Evolutionary conservation across 2,888 invertebrate species (phyloP), one percentile per base, ranked within the genome.

Genomic region (Dasypolia templi): DNA sequence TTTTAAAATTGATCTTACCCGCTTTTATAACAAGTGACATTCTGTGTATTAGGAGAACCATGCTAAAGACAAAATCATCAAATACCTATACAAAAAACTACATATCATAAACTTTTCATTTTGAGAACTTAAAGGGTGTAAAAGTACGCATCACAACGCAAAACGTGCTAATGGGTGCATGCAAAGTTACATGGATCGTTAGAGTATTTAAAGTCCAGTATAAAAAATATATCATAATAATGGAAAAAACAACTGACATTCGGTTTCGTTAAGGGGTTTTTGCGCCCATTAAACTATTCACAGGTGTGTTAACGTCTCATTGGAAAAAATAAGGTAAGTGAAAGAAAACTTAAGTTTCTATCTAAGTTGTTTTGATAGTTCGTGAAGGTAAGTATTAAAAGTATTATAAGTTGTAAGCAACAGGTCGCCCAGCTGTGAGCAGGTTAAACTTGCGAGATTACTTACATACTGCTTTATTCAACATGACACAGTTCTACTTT

Each of bases 311-410:
- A 7, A 14, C 58, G 29, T n/a, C n/a, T n/a, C 53, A 32, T 39
- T 42, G 75, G 32, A n/a, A 26, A 46, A 42, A 74, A 81, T 74
- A 76, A 80, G 51, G 46, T 29, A n/a, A 55, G 53, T 46, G 35
- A 29, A 68, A 63, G 62, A 29, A 56, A 68, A 65, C 42, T 58
- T 12, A 65, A 78, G 71, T 49, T 59, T 56, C 51, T 56, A 51
- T 44, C 5, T n/a, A 66, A 66, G 83, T 82, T 70, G 61, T 83
- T 83, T 64, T 71, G 51, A 72, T 83, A 32, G 49, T 12, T 72
- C 55, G 39, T 51, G 74, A n/a, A n/a, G n/a, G n/a, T 61, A 19
- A 72, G 72, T 63, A 42, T 51, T 62, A 61, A 69, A 56, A 80
- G 78, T 66, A n/a, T n/a, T n/a, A n/a, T n/a, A 51, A 66, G 55